Evolutionary conservation across 1,140 invertebrate genomes (phyloP).

Genomic region (Drosophila ironensis): DNA sequence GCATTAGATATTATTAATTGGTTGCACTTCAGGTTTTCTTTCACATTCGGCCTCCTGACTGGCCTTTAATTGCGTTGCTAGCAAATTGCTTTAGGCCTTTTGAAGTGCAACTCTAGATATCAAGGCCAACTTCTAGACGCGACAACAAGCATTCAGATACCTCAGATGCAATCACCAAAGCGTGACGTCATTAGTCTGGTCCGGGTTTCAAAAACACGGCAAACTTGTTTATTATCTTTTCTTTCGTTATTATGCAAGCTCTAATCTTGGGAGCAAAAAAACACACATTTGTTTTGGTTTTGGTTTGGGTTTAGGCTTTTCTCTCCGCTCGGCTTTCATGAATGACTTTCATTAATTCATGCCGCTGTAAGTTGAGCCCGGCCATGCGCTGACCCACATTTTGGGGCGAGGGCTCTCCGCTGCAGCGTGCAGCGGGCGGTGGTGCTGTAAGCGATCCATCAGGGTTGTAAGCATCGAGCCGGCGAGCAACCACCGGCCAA

Average conservation of each 20-base stretch:
- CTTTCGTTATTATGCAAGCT: constrained; percentile 54
- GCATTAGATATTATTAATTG: neutral
- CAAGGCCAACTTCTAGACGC: constrained; percentile 60
- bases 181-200: constrained; percentile 62
- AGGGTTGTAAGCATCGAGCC: constrained; percentile 21
- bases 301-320: too few species aligned
- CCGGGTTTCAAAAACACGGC: constrained; percentile 27
- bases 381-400: constrained; percentile 63
- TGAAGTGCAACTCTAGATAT: constrained; percentile 45
- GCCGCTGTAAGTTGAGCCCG: constrained; percentile 55
- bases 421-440: constrained; percentile 10
- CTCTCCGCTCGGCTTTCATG: constrained; percentile 46
- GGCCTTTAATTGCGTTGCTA: constrained; percentile 22
- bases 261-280: constrained; percentile 8
- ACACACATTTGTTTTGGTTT: constrained; percentile 59
- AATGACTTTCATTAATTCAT: constrained; percentile 67
- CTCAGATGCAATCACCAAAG: constrained; percentile 53
- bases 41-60: constrained; percentile 17
- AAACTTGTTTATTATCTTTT: constrained; percentile 56
- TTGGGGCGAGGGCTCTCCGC: neutral
- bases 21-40: neutral
- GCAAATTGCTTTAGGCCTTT: constrained; percentile 24
- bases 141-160: constrained; percentile 25
- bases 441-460: constrained; percentile 32
- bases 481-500: constrained; percentile 39